Conservation (phyloP, 2,888 invertebrate genomes). For the Caenorhabditis japonica region DNA sequence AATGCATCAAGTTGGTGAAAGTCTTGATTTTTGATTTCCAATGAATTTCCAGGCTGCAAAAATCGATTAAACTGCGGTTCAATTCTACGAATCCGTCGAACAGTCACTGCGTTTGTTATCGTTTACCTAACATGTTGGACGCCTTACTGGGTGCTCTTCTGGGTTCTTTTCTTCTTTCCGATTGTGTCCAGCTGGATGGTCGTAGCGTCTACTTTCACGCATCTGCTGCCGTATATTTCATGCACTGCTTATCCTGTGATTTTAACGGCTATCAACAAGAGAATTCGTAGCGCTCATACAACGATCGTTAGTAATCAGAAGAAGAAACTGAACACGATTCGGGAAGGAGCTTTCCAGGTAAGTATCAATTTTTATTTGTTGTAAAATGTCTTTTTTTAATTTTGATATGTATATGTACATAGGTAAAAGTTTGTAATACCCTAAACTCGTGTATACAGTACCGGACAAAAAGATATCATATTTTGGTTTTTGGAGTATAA, state of each 20-base stretch:
- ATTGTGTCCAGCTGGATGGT: slow-evolving; percentile 55
- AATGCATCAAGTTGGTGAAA: slow-evolving; percentile 16
- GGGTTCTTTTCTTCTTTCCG: slow-evolving; percentile 51
- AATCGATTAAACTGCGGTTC: slow-evolving; percentile 49
- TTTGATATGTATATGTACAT: too few relatives aligned
- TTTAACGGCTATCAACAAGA: slow-evolving; percentile 55
- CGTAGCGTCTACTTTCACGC: slow-evolving; percentile 51
- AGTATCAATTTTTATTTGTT: background rate
- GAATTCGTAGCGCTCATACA: slow-evolving; percentile 59
- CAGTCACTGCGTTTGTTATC: slow-evolving; percentile 60
- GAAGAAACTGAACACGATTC: slow-evolving; percentile 55
- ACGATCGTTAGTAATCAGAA: slow-evolving; percentile 51
- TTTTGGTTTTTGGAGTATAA: too few relatives aligned
- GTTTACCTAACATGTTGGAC: slow-evolving; percentile 66
- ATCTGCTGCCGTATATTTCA: slow-evolving; percentile 61
- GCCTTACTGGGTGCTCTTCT: slow-evolving; percentile 64
- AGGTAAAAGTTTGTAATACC: too few relatives aligned
- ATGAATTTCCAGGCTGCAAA: slow-evolving; percentile 28
- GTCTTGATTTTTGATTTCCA: background rate
- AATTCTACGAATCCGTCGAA: slow-evolving; percentile 56
- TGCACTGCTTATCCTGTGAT: slow-evolving; percentile 64
- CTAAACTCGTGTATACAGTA: too few relatives aligned
- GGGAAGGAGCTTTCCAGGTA: slow-evolving; percentile 61
- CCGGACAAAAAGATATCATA: too few relatives aligned
- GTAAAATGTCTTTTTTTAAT: too few relatives aligned